These are phyloP conservation scores for Diogma glabrata DNA, from an alignment of 2,888 invertebrate genomes.

Conservation along the genomic window DNA sequence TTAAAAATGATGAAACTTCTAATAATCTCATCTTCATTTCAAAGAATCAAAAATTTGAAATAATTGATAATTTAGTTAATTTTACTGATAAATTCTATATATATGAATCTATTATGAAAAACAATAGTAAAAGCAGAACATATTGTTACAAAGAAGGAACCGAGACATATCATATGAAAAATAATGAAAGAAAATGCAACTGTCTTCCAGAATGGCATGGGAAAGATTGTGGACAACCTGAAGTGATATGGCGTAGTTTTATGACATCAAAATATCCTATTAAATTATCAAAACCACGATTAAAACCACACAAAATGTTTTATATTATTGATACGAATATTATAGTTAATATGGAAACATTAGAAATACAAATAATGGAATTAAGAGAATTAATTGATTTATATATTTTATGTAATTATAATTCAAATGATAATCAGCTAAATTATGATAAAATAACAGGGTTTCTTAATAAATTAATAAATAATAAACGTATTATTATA, in stretches of 20 bases:
- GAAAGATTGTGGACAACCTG: slow-evolving; percentile 51
- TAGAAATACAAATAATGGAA: slow-evolving; percentile 49
- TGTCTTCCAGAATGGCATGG: slow-evolving; percentile 54
- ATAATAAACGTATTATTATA: slow-evolving; percentile 42
- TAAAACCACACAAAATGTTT: slow-evolving; percentile 41
- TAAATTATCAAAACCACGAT: slow-evolving; percentile 25
- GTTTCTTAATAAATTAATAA: slow-evolving; percentile 36
- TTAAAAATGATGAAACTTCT: not conserved
- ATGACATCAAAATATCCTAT: slow-evolving; percentile 39
- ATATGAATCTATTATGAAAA: not conserved
- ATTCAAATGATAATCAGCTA: too few relatives aligned
- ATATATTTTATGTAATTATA: slow-evolving; percentile 42
- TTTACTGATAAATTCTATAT: slow-evolving; percentile 7
- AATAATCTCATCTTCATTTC: not conserved
- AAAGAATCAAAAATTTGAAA: not conserved
- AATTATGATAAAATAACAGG: slow-evolving; percentile 31
- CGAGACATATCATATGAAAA: not conserved
- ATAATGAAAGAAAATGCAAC: slow-evolving; percentile 33
- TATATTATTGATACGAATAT: slow-evolving; percentile 44
- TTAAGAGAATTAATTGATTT: slow-evolving; percentile 49
- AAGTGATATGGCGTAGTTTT: slow-evolving; percentile 52
- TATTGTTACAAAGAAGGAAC: slow-evolving; percentile 13
- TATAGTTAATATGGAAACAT: slow-evolving; percentile 41
- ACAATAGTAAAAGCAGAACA: not conserved
- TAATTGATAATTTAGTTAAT: not conserved